Evolutionary conservation across 2,797 vertebrate genomes (phyloP).

Genomic region (Arrhamphus sclerolepis): DNA sequence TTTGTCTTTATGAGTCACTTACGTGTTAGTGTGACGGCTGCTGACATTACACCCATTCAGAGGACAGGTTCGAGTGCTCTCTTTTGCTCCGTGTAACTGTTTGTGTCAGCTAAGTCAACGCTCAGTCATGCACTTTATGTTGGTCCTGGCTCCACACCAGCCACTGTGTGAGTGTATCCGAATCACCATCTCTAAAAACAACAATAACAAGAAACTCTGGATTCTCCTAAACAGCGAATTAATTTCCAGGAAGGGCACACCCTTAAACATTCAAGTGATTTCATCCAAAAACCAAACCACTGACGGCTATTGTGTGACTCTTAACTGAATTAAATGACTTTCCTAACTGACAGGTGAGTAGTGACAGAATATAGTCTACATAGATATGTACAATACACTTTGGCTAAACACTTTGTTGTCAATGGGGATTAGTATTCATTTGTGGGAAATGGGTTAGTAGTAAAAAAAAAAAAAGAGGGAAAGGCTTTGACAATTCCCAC

Average conservation of each 20-base stretch:
- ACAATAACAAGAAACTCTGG: neutral
- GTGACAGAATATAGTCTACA: neutral
- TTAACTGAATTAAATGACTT: neutral
- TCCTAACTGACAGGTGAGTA: neutral
- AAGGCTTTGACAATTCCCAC: neutral
- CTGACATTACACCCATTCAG: neutral
- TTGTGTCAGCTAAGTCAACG: conserved; percentile 44
- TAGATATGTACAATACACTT: too few relatives aligned
- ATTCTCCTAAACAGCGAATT: neutral
- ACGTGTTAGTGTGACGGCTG: neutral
- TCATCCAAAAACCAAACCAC: neutral
- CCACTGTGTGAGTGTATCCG: neutral
- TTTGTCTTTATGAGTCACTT: conserved; percentile 10
- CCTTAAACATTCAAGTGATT: neutral
- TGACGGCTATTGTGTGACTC: neutral
- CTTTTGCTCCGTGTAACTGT: conserved; percentile 19
- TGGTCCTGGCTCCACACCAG: conserved; percentile 18
- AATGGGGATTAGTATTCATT: too few relatives aligned
- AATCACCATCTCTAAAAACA: too few relatives aligned
- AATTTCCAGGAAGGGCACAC: neutral
- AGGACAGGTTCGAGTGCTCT: neutral
- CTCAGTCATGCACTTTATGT: conserved; percentile 21
- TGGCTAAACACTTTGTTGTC: neutral
- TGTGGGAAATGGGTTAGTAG: too few relatives aligned
- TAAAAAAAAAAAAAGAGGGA: too few relatives aligned